Conservation (phyloP, 2,113 vertebrate genomes). For the Thalassarche chlororhynchos region DNA sequence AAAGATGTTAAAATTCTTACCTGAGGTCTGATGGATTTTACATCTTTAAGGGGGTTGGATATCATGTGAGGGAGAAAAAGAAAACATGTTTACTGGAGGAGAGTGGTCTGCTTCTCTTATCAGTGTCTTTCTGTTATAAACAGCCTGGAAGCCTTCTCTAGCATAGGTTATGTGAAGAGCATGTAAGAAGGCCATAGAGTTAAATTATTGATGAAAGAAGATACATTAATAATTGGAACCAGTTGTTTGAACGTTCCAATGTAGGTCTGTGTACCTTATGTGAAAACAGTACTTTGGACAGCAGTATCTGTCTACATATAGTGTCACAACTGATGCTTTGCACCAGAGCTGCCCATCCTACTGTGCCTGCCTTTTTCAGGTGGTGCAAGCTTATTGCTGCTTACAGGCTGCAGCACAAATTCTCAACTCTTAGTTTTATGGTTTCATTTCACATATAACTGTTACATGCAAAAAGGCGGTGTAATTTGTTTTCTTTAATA, state of each 20-base stretch:
- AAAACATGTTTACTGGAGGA: neutral
- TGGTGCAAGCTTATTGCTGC: neutral
- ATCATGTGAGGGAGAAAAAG: neutral
- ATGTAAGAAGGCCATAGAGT: neutral
- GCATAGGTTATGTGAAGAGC: neutral
- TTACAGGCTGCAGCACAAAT: neutral
- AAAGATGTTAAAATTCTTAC: neutral
- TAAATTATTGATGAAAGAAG: neutral
- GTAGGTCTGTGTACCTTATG: neutral
- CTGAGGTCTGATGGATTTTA: neutral
- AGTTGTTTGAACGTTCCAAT: neutral
- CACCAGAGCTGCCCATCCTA: neutral
- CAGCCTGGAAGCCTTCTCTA: neutral
- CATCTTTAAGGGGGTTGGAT: neutral
- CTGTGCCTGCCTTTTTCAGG: neutral
- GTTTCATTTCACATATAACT: neutral
- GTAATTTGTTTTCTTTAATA: neutral
- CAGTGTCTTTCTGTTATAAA: neutral
- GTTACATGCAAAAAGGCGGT: neutral
- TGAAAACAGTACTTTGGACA: neutral
- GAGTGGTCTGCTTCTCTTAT: neutral
- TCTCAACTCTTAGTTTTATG: neutral
- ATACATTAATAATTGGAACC: neutral
- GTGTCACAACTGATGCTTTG: neutral
- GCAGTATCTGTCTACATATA: neutral